Base-by-base conservation (phyloP, 1,140 invertebrate genomes). In the Xylocopa sonorina region DNA sequence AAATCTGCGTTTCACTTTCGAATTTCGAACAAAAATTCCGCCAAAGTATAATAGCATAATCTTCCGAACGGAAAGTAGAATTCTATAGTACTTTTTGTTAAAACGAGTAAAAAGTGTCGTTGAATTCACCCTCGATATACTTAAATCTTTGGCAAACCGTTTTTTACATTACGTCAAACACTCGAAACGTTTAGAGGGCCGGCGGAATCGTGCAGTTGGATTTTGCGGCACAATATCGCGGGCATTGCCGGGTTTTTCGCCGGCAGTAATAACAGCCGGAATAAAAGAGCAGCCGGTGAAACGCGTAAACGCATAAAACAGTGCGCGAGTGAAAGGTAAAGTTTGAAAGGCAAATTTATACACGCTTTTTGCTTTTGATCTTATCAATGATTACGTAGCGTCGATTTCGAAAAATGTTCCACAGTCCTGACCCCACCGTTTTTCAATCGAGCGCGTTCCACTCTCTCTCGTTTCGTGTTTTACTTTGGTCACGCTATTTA, bases 261-360 rank as follows among this genome's bases (percentile, higher is more conserved):
- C 48, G 48, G 38, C 34, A 41, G 72, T 64, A 66, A 75, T 66
- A 75, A 66, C 62, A 41, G 58, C 18, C 38, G 46, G 46, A 51
- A 74, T 43, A 51, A 75, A 75, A 66, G 60, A 64, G 60, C 62
- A 66, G 62, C 72, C 32, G 16, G 32, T 9, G 50, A 34, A 69
- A 69, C 50, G 67, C 67, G 41, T 53, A 75, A 53, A 66, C 72
- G 72, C 48, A 66, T 66, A 66, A 66, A 75, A 53, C 48, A 53
- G 43, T 66, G 21, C 27, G 48, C 63, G 62, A 66, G 60, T 46
- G 46, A 63, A 74, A 66, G 29, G 72, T 43, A 75, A 75, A 75
- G 72, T 75, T 75, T 75, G 34, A 66, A 75, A 53, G 62, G 72
- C 72, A 75, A 75, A 75, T 75, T 75, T 75, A 64, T 66, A 64